A percentile compares a stretch with the other conserved stretches of the same genome.
phyloP scores from a whole-genome alignment of 2,888 invertebrate species.

The Strigamia transsilvanica region DNA sequence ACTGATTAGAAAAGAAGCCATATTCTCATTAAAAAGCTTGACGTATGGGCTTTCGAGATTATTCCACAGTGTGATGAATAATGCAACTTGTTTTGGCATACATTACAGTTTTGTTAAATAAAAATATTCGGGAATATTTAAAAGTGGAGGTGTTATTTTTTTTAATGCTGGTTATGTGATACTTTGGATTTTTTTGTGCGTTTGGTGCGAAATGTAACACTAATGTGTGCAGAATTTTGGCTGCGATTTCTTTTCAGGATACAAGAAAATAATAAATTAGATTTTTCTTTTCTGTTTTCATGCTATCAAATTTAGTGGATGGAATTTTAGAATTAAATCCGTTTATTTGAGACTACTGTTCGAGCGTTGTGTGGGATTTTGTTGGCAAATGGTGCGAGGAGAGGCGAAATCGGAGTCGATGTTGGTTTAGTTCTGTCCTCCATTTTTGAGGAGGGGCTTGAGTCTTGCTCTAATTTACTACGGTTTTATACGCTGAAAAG shows the following conservation, averaged over 20 bases:
- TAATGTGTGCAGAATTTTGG: background rate
- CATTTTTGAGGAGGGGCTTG: conserved; percentile 49
- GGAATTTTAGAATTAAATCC: conserved; percentile 33
- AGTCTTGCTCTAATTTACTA: conserved; percentile 47
- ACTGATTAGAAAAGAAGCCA: conserved; percentile 46
- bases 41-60: conserved; percentile 10
- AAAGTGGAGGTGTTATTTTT: background rate
- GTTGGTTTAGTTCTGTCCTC: conserved; percentile 9
- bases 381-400: background rate
- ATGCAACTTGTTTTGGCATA: background rate
- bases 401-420: background rate
- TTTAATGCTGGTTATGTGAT: background rate
- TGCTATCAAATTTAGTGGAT: background rate
- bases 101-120: background rate
- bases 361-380: background rate
- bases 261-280: background rate
- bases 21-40: conserved; percentile 29
- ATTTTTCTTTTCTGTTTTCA: background rate
- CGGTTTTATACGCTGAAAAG: conserved; percentile 3
- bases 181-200: background rate
- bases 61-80: conserved; percentile 34
- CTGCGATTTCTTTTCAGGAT: conserved; percentile 12
- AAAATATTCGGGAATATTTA: background rate
- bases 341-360: conserved; percentile 12
- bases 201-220: background rate